Evolutionary conservation across 2,113 vertebrate genomes (phyloP).

Genomic region (Lophotis ruficrista): DNA sequence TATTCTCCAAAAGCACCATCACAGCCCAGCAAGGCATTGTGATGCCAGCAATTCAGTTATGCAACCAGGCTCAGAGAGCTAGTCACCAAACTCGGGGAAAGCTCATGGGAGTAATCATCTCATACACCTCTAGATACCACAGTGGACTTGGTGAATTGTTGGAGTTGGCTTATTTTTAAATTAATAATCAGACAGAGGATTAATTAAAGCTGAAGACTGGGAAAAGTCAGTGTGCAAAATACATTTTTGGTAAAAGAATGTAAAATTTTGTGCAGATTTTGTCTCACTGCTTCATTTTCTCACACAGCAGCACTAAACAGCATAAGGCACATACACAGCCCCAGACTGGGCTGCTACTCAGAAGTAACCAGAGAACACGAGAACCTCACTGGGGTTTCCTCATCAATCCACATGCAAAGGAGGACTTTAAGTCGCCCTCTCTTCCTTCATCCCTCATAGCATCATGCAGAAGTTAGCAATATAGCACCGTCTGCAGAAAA

Average conservation of each 20-base stretch:
- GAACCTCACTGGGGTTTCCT: neutral
- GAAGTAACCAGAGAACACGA: neutral
- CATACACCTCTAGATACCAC: neutral
- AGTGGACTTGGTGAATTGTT: neutral
- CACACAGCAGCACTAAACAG: neutral
- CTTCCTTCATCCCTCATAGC: neutral
- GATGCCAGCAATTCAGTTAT: neutral
- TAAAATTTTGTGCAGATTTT: neutral
- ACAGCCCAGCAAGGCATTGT: neutral
- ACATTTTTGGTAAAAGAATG: neutral
- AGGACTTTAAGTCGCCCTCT: accelerated
- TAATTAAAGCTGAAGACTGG: neutral
- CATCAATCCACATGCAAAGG: neutral
- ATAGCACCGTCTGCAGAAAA: neutral
- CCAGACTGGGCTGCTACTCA: neutral
- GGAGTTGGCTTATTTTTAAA: neutral
- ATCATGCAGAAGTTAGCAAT: neutral
- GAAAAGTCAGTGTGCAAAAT: neutral
- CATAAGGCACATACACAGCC: neutral
- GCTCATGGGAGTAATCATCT: neutral
- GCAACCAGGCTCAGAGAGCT: neutral
- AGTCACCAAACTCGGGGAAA: neutral
- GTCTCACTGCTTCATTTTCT: neutral
- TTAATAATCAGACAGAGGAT: neutral
- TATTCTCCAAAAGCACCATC: neutral